Evolutionary conservation across 2,888 invertebrate species (phyloP), one percentile per base, ranked within the genome.

Genomic region (Agonopterix subpropinquella): DNA sequence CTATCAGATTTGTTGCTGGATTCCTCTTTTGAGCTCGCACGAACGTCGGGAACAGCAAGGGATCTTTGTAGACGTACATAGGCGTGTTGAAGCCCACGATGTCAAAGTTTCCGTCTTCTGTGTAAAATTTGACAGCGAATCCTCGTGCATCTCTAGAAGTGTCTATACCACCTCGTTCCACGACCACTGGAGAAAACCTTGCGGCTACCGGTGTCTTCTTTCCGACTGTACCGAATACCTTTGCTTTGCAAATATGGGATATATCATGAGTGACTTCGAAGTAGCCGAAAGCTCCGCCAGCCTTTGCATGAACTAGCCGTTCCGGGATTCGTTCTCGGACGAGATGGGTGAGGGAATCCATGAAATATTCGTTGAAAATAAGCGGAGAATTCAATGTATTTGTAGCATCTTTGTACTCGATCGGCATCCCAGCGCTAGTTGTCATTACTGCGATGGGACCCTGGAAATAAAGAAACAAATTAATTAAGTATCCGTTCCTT

Each of bases 1-100:
- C 97, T 79, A 94, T 95, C 36, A 97, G 85, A 70, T 95, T 93
- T 0, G 95, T 96, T 15, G 90, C 92, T 1, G 98, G 98, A 77
- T 98, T 98, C 58, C 97, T 90, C 76, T 97, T 98, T 72, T 97
- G 96, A 0, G 97, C 94, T 75, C 97, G 96, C 57, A 97, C 95
- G 69, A 98, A 96, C 60, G 94, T 94, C 5, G 97, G 94, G 78
- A 98, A 98, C 39, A 95, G 78, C 7, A 94, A 80, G 0, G 97
- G 95, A 77, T 98, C 97, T 49, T 96, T 91, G 67, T 96, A 92
- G 70, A 96, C 95, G 81, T 96, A 97, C 61, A 97, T 93, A 0
- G 97, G 97, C 0, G 95, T 96, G 73, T 95, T 96, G 67, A 94
- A 93, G 8, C 97, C 97, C 3, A 96, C 96, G 50, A 97, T 84